Percentiles rank a stretch among this genome's conserved stretches.
phyloP scores from a whole-genome alignment of 1,140 invertebrate genomes.

The roundworm (Caenorhabditis elegans) region DNA sequence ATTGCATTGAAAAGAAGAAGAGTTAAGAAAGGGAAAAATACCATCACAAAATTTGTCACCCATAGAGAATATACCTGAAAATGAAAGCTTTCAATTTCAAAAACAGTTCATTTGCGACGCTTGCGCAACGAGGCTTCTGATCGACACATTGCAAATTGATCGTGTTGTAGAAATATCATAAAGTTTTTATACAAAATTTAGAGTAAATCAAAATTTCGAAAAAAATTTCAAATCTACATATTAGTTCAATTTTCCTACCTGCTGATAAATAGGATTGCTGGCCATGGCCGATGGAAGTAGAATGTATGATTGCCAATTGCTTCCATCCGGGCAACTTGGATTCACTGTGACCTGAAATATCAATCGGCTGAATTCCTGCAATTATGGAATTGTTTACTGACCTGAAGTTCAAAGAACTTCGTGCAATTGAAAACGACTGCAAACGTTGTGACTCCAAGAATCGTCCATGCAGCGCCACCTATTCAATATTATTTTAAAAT shows the following conservation, averaged over 20 bases:
- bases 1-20: constrained; percentile 53
- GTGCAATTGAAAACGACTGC: constrained; percentile 85
- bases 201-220: too few relatives aligned
- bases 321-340: constrained; percentile 45
- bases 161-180: too few relatives aligned
- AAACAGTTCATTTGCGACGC: too few relatives aligned
- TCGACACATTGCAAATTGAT: too few relatives aligned
- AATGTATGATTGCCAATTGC: constrained; percentile 70
- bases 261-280: constrained; percentile 76
- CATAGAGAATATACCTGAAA: constrained; percentile 51
- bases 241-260: too few relatives aligned
- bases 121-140: too few relatives aligned
- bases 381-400: too few relatives aligned
- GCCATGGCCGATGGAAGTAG: constrained; percentile 76
- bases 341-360: constrained; percentile 43
- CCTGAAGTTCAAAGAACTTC: constrained; percentile 70
- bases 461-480: constrained; percentile 71
- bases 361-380: too few relatives aligned
- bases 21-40: constrained; percentile 53
- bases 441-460: constrained; percentile 75
- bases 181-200: too few relatives aligned
- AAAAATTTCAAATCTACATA: too few relatives aligned
- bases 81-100: not conserved
- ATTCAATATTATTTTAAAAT: too few relatives aligned
- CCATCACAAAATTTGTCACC: constrained; percentile 55